Evolutionary conservation across 2,113 vertebrate species (phyloP).

Genomic region (Uropsilus gracilis): DNA sequence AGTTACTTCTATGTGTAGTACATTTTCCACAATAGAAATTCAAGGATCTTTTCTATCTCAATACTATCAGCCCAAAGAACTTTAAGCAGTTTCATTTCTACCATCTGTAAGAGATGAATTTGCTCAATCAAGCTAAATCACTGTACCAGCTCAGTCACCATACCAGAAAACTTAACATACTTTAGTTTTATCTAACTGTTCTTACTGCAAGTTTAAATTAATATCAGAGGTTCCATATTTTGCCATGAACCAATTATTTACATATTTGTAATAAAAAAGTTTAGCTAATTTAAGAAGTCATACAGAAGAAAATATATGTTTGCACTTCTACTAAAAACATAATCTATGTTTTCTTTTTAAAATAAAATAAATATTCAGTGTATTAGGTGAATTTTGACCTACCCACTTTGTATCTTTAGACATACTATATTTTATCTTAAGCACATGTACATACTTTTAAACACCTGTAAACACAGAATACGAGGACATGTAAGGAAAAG

Average conservation of each 20-base stretch:
- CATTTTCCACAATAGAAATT: slow-evolving; percentile 73
- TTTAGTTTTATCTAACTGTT: slow-evolving; percentile 28
- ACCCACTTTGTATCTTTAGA: not conserved
- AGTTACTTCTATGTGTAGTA: slow-evolving; percentile 58
- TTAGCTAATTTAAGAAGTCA: not conserved
- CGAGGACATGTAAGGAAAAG: no score
- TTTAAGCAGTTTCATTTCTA: slow-evolving; percentile 64
- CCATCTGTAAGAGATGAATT: slow-evolving; percentile 73
- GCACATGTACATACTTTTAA: no score
- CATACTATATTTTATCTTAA: not conserved
- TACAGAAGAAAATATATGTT: not conserved
- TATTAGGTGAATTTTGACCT: not conserved
- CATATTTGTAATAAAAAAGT: not conserved
- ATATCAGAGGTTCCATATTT: not conserved
- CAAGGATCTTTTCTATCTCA: slow-evolving; percentile 72
- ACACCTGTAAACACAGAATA: not conserved
- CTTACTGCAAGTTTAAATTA: slow-evolving; percentile 49
- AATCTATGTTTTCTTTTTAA: not conserved
- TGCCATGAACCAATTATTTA: not conserved
- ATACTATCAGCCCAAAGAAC: slow-evolving; percentile 65
- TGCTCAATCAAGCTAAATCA: slow-evolving; percentile 74
- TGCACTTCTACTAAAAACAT: not conserved
- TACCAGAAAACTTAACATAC: not conserved
- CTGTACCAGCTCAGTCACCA: slow-evolving; percentile 17
- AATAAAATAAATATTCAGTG: not conserved